Percentiles rank a stretch among this genome's conserved stretches.
These are phyloP conservation scores for Carposina sasakii DNA, from an alignment of 1,140 invertebrate genomes.

Conservation along the genomic window DNA sequence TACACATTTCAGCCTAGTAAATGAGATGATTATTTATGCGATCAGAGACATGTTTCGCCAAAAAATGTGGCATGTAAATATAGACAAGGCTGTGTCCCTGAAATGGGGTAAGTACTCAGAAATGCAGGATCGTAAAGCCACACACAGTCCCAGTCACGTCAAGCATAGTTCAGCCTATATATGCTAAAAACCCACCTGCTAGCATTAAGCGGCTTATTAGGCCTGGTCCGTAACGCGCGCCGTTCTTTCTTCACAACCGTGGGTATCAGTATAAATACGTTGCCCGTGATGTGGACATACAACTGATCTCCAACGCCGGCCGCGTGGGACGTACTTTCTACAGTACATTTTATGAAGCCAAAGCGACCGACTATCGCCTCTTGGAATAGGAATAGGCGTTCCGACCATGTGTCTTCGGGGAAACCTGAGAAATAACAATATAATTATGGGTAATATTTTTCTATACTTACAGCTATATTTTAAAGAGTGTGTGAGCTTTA, in stretches of 20 bases:
- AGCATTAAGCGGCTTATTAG: constrained; percentile 60
- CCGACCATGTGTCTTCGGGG: constrained; percentile 80
- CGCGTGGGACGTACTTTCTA: constrained; percentile 73
- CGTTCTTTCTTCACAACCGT: constrained; percentile 63
- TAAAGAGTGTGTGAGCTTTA: too few relatives aligned
- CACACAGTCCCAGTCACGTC: too few relatives aligned
- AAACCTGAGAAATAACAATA: constrained; percentile 80
- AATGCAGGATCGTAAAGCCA: too few relatives aligned
- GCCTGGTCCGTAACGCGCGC: constrained; percentile 41
- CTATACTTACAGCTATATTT: too few relatives aligned
- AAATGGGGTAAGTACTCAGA: too few relatives aligned
- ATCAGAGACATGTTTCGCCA: too few relatives aligned
- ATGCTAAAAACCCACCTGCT: constrained; percentile 45
- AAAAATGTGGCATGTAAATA: too few relatives aligned
- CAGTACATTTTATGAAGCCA: constrained; percentile 87
- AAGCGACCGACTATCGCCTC: constrained; percentile 86
- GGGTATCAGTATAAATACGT: constrained; percentile 93
- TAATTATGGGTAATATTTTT: too few relatives aligned
- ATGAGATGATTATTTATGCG: too few relatives aligned
- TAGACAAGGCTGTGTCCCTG: too few relatives aligned
- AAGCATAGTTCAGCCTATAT: too few relatives aligned
- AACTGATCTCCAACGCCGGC: constrained; percentile 70
- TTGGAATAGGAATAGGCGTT: constrained; percentile 87
- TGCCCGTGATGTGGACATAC: constrained; percentile 94
- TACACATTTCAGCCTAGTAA: too few relatives aligned